Evolutionary conservation across 1,140 invertebrate genomes (phyloP).

Genomic region (Stegodyphus dumicola): DNA sequence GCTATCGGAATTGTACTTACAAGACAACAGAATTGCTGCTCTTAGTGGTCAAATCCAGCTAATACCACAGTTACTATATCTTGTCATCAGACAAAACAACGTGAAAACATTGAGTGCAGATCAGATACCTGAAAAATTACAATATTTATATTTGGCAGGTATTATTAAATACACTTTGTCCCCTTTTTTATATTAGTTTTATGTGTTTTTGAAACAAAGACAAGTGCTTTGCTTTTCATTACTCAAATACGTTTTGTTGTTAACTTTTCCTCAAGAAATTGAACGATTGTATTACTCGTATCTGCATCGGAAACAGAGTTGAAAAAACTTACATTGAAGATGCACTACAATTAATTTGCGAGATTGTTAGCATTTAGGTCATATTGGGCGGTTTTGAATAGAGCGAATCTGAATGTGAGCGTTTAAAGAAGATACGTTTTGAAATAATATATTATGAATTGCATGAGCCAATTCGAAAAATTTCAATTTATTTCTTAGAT

Average conservation of each 20-base stretch:
- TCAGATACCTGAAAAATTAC: slow-evolving; percentile 2
- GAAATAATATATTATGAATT: too few species aligned
- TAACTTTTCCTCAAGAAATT: not conserved
- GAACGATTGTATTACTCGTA: too few species aligned
- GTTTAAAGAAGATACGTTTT: too few species aligned
- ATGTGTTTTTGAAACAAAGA: not conserved
- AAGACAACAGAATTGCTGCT: slow-evolving; percentile 4
- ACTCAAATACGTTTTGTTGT: not conserved
- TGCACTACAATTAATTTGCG: too few species aligned
- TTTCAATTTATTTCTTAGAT: too few species aligned
- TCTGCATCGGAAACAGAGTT: too few species aligned
- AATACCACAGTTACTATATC: slow-evolving; percentile 11
- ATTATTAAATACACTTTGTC: not conserved
- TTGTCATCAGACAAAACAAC: slow-evolving; percentile 27
- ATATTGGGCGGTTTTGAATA: too few species aligned
- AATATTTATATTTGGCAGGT: slow-evolving; percentile 36
- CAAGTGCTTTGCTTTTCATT: not conserved
- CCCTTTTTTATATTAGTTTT: not conserved
- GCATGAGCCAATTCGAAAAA: too few species aligned
- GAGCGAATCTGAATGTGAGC: too few species aligned
- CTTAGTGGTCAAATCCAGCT: slow-evolving; percentile 2
- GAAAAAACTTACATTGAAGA: too few species aligned
- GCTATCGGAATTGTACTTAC: slow-evolving; percentile 25
- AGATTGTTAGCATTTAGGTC: too few species aligned
- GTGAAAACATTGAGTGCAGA: slow-evolving; percentile 12